Conservation (phyloP, 2,888 invertebrate genomes). For the Apodemia duryi region DNA sequence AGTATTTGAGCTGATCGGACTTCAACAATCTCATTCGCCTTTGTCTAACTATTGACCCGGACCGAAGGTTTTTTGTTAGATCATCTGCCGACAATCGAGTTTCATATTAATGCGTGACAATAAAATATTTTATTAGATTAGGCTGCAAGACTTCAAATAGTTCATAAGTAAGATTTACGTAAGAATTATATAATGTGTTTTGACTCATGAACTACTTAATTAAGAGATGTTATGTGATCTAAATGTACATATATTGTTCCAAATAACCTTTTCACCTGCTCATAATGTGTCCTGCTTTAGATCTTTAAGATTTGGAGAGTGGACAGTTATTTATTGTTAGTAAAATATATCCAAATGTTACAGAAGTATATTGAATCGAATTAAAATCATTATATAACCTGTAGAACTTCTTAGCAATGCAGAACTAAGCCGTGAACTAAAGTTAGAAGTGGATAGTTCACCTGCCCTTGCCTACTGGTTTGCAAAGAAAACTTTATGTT, state of each 20-base stretch:
- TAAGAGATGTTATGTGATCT: not conserved
- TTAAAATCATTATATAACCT: not conserved
- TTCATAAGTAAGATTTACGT: slow-evolving; percentile 16
- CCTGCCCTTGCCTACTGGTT: not conserved
- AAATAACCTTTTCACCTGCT: not conserved
- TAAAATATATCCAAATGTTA: not conserved
- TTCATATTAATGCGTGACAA: slow-evolving; percentile 21
- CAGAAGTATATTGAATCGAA: not conserved
- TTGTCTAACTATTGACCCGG: slow-evolving; percentile 77
- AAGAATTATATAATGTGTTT: slow-evolving; percentile 17
- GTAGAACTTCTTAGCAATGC: not conserved
- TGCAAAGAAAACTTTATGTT: not conserved
- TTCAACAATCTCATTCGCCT: slow-evolving; percentile 72
- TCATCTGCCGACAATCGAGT: slow-evolving; percentile 29
- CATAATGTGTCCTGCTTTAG: not conserved
- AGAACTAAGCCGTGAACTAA: not conserved
- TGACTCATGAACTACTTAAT: slow-evolving; percentile 6
- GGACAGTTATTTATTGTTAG: not conserved
- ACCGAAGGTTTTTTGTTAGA: slow-evolving; percentile 53
- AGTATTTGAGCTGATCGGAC: slow-evolving; percentile 77
- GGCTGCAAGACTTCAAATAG: not conserved
- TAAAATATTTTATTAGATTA: slow-evolving; percentile 15
- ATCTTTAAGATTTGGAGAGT: not conserved
- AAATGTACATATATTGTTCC: not conserved
- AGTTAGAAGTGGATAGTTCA: not conserved